Evolutionary conservation across 2,888 invertebrate genomes (phyloP).

Genomic region (Acrocera orbiculus): DNA sequence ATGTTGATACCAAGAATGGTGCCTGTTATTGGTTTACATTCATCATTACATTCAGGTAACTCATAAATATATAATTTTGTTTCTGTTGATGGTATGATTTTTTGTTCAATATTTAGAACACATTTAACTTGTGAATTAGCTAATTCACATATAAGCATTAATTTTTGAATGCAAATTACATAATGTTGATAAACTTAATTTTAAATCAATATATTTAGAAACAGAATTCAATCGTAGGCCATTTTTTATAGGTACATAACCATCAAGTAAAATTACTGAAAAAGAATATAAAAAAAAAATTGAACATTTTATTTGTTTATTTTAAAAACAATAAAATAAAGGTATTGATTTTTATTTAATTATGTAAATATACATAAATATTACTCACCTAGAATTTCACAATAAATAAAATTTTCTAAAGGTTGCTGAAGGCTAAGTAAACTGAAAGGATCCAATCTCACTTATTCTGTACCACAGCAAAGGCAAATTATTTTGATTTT

Average conservation of each 20-base stretch:
- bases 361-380: no score
- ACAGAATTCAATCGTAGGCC: constrained; percentile 70
- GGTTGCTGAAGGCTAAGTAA: constrained; percentile 77
- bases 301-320: no score
- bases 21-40: constrained; percentile 22
- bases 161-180: constrained; percentile 41
- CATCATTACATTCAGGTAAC: constrained; percentile 34
- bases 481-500: constrained; percentile 72
- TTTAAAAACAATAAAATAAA: background rate
- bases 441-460: constrained; percentile 84
- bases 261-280: constrained; percentile 58
- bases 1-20: constrained; percentile 26
- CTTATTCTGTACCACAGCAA: constrained; percentile 65
- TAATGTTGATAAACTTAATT: constrained; percentile 46
- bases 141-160: constrained; percentile 55
- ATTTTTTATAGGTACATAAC: constrained; percentile 67
- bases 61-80: constrained; percentile 52
- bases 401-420: constrained; percentile 66
- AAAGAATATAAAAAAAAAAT: constrained; percentile 1
- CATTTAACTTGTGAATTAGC: constrained; percentile 49
- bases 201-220: constrained; percentile 56
- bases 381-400: constrained; percentile 58
- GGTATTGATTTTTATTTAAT: background rate
- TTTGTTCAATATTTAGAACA: constrained; percentile 35
- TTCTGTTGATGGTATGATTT: constrained; percentile 34